A percentile compares a stretch with the other conserved stretches of the same genome.
phyloP scores from a whole-genome alignment of 2,113 vertebrate species.

The Agelaius tricolor region DNA sequence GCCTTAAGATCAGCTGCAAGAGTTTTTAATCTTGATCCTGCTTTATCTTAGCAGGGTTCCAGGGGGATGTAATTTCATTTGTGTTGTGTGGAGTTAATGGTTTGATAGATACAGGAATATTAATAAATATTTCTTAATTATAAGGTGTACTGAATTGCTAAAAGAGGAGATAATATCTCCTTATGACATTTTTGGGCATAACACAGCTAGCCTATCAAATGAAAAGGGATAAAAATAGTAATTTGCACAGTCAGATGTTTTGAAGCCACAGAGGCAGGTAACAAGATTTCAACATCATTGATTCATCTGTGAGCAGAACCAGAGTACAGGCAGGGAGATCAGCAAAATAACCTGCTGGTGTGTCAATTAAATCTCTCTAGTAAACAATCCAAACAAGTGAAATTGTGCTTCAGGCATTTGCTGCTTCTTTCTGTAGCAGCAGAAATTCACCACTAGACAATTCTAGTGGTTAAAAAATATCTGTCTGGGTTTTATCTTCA shows the following conservation, averaged over 20 bases:
- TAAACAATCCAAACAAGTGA: conserved; percentile 8
- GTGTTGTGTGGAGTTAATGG: neutral
- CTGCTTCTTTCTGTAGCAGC: neutral
- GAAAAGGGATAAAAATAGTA: conserved; percentile 26
- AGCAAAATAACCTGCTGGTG: conserved; percentile 24
- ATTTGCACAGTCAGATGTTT: conserved; percentile 56
- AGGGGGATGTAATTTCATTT: neutral
- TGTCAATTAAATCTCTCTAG: conserved; percentile 12
- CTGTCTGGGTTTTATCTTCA: neutral
- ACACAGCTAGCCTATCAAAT: conserved; percentile 8
- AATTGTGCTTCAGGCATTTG: neutral
- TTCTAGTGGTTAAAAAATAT: neutral
- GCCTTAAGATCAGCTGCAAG: neutral
- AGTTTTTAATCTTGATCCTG: neutral
- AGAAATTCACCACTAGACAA: neutral
- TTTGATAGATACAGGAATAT: neutral
- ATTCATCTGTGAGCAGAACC: neutral
- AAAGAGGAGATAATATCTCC: conserved; percentile 15
- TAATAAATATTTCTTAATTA: conserved; percentile 64
- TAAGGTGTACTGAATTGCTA: neutral
- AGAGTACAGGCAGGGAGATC: neutral
- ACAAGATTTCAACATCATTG: conserved; percentile 31
- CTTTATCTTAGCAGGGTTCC: neutral
- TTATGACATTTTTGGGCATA: neutral
- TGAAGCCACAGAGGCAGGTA: conserved; percentile 37